Evolutionary conservation across 1,140 invertebrate genomes (phyloP), one percentile per base, ranked within the genome.

Genomic region (Thalassaphorura encarpata): DNA sequence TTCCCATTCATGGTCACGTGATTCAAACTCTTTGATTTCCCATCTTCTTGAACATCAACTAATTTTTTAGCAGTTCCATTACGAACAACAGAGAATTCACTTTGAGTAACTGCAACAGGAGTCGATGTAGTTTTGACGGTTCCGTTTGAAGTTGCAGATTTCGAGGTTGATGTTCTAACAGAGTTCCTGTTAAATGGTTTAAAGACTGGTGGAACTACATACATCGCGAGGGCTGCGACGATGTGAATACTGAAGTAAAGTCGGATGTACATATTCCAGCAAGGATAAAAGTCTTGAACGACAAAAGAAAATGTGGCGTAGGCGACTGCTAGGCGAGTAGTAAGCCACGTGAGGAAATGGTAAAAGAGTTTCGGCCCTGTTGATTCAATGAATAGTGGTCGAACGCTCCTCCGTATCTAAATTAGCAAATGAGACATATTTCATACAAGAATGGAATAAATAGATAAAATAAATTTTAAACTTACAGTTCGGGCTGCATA

Each of bases 291-390:
- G 68, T 94, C 87, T 57, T 94, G 76, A n/a, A 94, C 67, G 51
- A 95, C 78, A 72, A 96, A 95, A 61, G 87, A 85, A 66, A 90
- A 89, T 21, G 86, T 87, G 26, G 86, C 78, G 68, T 95, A 96
- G 24, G 83, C 82, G 77, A 95, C 81, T 43, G 83, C 74, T 24
- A 94, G 67, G 63, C 87, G 78, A n/a, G 89, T 92, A 8, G 79
- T 75, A 24, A 85, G 65, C 66, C 87, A 83, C 27, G 89, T 86
- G 33, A 87, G 49, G 39, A 80, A 69, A 70, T 93, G 85, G 69
- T 94, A 94, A 61, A 87, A 76, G 50, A 78, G 66, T 67, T 83
- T 83, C 50, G 75, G 69, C 62, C 74, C 69, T 64, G 70, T 69
- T 66, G 80, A 79, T 63, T 72, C 75, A 42, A 85, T 68, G 71